These are phyloP conservation scores for Leptodactylus fallax DNA, from an alignment of 2,797 vertebrate species.

Conservation along the genomic window DNA sequence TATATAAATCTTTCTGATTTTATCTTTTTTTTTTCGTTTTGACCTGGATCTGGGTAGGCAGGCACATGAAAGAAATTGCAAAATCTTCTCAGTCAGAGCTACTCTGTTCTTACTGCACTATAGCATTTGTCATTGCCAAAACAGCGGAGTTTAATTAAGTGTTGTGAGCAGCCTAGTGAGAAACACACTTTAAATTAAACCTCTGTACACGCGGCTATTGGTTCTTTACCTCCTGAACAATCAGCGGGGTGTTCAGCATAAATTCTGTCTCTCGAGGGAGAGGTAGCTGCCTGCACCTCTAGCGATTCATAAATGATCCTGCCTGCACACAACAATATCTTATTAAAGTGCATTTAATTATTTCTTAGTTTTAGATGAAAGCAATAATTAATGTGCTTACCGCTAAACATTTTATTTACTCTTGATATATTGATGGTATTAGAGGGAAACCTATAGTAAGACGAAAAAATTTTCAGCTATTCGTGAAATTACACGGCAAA, in stretches of 20 bases:
- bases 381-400: conserved; percentile 91
- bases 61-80: conserved; percentile 93
- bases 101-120: conserved; percentile 87
- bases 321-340: conserved; percentile 83
- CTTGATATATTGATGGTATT: conserved; percentile 83
- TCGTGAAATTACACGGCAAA: conserved; percentile 84
- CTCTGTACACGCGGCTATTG: conserved; percentile 94
- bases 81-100: conserved; percentile 89
- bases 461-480: conserved; percentile 75
- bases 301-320: conserved; percentile 88
- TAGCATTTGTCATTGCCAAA: conserved; percentile 99
- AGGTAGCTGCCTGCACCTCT: conserved; percentile 83
- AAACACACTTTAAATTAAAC: conserved; percentile 99
- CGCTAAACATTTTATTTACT: conserved; percentile 92
- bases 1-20: conserved; percentile 81
- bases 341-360: conserved; percentile 91
- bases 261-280: conserved; percentile 90
- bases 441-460: conserved; percentile 71
- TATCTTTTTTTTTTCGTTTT: conserved; percentile 83
- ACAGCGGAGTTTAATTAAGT: conserved; percentile 99
- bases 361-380: conserved; percentile 86
- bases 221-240: conserved; percentile 96
- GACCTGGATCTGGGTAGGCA: conserved; percentile 89
- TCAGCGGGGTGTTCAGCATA: conserved; percentile 92
- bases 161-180: conserved; percentile 99